Evolutionary conservation across 2,797 vertebrate species (phyloP), one percentile per base, ranked within the genome.

Genomic region (Spheniscus humboldti): DNA sequence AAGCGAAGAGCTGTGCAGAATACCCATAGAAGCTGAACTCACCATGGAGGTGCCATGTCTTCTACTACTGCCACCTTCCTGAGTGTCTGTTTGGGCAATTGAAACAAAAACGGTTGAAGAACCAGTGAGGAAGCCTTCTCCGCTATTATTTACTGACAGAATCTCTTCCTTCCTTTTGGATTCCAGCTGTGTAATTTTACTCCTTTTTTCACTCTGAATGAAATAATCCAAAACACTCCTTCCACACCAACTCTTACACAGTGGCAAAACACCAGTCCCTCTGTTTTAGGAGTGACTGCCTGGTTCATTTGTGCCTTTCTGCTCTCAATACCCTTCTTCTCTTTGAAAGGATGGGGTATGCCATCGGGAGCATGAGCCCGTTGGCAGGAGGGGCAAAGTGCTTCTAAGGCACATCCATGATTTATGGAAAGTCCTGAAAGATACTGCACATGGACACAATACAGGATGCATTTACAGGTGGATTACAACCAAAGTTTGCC

Each of bases 41-140:
- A 99, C 99, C 98, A 99, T 99, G 59, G 99, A 98, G 73, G 98
- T 97, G 67, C 98, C 98, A 22, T 98, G 98, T 97, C 99, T 98
- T 91, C 98, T 98, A 92, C 98, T 98, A 95, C 98, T 95, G 95
- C 98, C 98, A 64, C 98, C 94, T 90, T 99, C 99, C 59, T 99
- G 98, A 39, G 97, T 95, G 94, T 99, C 99, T 99, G 98, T 95
- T 87, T 52, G 94, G 96, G 94, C 80, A 93, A 91, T 73, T 81
- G 48, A 94, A 96, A 96, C 66, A 95, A 56, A 94, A 56, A 57
- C 0, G 0, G 69, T 60, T 97, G 94, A 95, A 92, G 35, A 94
- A 82, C 33, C 35, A 82, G 80, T 0, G 1, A 68, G 45, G 50
- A 92, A 94, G 37, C 64, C 64, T 79, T 63, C 30, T 78, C 35